Conservation (phyloP, 2,888 invertebrate species). For the Laothoe populi region DNA sequence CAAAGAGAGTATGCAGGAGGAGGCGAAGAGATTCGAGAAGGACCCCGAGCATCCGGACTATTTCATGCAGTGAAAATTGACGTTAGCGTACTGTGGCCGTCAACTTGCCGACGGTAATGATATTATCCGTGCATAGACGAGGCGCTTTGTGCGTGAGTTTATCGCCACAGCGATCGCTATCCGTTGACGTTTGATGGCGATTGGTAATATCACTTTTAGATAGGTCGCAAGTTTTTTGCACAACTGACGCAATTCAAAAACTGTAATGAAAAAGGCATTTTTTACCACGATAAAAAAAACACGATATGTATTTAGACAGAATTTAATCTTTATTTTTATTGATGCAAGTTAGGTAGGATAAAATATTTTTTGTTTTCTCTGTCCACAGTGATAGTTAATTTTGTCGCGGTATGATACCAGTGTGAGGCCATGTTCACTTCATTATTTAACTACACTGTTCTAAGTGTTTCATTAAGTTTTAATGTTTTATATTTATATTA, state of each 20-base stretch:
- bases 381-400: neutral
- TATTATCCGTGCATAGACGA: slow-evolving; percentile 5
- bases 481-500: neutral
- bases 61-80: slow-evolving; percentile 94
- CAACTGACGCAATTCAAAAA: neutral
- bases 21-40: slow-evolving; percentile 99
- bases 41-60: slow-evolving; percentile 98
- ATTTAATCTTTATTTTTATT: neutral
- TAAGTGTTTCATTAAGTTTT: neutral
- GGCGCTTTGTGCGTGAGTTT: slow-evolving; percentile 10
- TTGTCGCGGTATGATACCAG: neutral
- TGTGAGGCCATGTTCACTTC: neutral
- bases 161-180: slow-evolving; percentile 19
- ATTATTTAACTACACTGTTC: neutral
- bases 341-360: neutral
- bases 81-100: slow-evolving; percentile 34
- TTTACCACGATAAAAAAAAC: neutral
- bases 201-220: slow-evolving; percentile 27
- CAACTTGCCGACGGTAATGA: slow-evolving; percentile 43
- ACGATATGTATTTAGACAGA: neutral
- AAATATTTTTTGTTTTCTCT: neutral
- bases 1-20: slow-evolving; percentile 99
- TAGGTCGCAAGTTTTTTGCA: neutral
- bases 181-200: slow-evolving; percentile 28
- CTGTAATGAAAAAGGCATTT: neutral